Evolutionary conservation across 2,888 invertebrate genomes (phyloP).

Genomic region (Drosophila austrosaltans): DNA sequence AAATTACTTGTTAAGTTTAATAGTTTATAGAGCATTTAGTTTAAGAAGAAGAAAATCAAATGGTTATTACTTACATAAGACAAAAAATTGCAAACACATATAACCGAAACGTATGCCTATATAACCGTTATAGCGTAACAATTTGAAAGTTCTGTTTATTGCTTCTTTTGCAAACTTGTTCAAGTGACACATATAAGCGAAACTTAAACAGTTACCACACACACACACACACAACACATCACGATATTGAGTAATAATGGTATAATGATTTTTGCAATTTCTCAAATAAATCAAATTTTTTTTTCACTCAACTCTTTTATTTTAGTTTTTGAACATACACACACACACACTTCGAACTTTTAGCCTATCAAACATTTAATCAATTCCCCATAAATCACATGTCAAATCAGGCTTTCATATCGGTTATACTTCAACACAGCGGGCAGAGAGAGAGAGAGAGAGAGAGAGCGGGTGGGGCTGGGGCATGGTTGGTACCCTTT

Average conservation of each 20-base stretch:
- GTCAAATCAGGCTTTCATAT: slow-evolving; percentile 55
- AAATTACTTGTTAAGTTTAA: too few relatives aligned
- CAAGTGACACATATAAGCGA: too few relatives aligned
- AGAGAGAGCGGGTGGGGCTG: too few relatives aligned
- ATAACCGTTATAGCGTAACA: too few relatives aligned
- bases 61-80: too few relatives aligned
- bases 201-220: background rate
- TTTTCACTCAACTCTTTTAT: background rate
- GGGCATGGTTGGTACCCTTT: slow-evolving; percentile 9
- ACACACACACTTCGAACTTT: slow-evolving; percentile 8
- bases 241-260: slow-evolving; percentile 1
- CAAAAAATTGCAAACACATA: too few relatives aligned
- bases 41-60: too few relatives aligned
- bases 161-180: too few relatives aligned
- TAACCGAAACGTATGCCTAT: too few relatives aligned
- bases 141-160: too few relatives aligned
- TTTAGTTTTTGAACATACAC: background rate
- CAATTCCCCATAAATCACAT: slow-evolving; percentile 70
- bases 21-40: too few relatives aligned
- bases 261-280: background rate
- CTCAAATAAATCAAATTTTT: background rate
- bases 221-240: background rate
- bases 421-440: background rate
- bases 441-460: too few relatives aligned
- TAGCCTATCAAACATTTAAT: slow-evolving; percentile 50